Conservation (phyloP, 1,140 invertebrate species). For the Psilanteris sp. region DNA sequence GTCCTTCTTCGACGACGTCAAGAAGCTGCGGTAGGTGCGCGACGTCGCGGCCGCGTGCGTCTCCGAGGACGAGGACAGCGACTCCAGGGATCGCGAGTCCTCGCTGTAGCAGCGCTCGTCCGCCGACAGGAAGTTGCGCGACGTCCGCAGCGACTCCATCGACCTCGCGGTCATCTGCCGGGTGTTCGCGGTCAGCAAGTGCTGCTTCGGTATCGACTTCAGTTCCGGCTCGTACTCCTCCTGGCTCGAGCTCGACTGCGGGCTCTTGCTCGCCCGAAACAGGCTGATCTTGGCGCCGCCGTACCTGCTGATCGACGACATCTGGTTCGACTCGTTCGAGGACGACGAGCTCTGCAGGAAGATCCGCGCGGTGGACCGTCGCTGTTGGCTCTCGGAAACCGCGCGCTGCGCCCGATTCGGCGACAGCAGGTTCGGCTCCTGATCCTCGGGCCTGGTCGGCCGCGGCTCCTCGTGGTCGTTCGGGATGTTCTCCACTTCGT, state of each 20-base stretch:
- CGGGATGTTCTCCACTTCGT: constrained; percentile 74
- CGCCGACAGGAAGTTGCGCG: constrained; percentile 73
- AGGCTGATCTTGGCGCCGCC: constrained; percentile 77
- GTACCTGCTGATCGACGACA: constrained; percentile 37
- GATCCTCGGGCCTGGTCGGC: background rate
- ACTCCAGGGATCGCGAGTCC: constrained; percentile 75
- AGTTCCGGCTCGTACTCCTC: constrained; percentile 83
- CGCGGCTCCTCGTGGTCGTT: constrained; percentile 36
- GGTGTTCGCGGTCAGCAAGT: constrained; percentile 80
- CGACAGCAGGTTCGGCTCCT: constrained; percentile 29
- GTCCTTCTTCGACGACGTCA: constrained; percentile 84
- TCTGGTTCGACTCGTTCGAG: constrained; percentile 71
- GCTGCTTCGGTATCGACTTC: constrained; percentile 73
- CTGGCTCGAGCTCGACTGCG: constrained; percentile 85
- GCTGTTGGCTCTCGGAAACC: constrained; percentile 21
- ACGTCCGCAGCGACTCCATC: constrained; percentile 82
- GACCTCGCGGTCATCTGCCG: constrained; percentile 84
- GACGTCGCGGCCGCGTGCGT: constrained; percentile 77
- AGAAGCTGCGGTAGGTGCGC: constrained; percentile 79
- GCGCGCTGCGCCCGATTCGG: constrained; percentile 30
- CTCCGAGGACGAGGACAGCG: constrained; percentile 74
- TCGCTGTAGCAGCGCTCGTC: constrained; percentile 73
- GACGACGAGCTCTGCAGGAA: constrained; percentile 61
- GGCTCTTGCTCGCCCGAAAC: constrained; percentile 82
- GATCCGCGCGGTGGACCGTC: constrained; percentile 41